Percentiles rank a stretch among this genome's conserved stretches.
These are phyloP conservation scores for Cerastoderma edule DNA, from an alignment of 2,888 invertebrate genomes.

Conservation along the genomic window DNA sequence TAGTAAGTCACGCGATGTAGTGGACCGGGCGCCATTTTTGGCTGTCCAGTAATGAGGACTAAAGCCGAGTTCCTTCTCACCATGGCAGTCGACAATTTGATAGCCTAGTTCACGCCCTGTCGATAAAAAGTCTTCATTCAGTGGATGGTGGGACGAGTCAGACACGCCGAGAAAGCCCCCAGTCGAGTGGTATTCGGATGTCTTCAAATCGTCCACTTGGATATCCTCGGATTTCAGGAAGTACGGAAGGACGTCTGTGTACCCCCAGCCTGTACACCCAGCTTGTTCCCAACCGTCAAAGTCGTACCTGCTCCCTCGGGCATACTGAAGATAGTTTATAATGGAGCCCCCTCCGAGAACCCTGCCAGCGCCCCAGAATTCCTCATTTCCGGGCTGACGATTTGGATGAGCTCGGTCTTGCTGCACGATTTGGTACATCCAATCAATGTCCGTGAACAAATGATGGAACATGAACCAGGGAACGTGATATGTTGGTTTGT, in stretches of 20 bases:
- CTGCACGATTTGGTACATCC: slow-evolving; percentile 14
- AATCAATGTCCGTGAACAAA: neutral
- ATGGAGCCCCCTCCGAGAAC: slow-evolving; percentile 13
- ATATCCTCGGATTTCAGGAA: slow-evolving; percentile 39
- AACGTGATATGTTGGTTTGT: slow-evolving; percentile 82
- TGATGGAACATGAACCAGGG: slow-evolving; percentile 66
- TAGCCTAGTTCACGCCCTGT: slow-evolving; percentile 27
- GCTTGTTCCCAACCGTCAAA: slow-evolving; percentile 21
- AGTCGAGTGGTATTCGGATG: slow-evolving; percentile 5
- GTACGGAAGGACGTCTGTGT: slow-evolving; percentile 33
- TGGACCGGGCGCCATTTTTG: slow-evolving; percentile 72
- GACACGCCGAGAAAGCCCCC: slow-evolving; percentile 25
- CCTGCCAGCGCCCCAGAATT: slow-evolving; percentile 13
- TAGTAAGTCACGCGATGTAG: slow-evolving; percentile 76
- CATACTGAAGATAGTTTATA: slow-evolving; percentile 24
- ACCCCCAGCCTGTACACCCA: slow-evolving; percentile 38
- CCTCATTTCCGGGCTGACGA: slow-evolving; percentile 4
- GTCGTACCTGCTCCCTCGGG: slow-evolving; percentile 29
- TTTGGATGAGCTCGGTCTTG: neutral
- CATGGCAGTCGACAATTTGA: slow-evolving; percentile 36
- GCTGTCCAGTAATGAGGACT: slow-evolving; percentile 19
- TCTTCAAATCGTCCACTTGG: neutral
- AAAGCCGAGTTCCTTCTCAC: slow-evolving; percentile 16
- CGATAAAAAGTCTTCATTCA: slow-evolving; percentile 2
- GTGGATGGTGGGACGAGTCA: neutral